phyloP scores from a whole-genome alignment of 2,888 invertebrate species.

The Pharmacophagus antenor region DNA sequence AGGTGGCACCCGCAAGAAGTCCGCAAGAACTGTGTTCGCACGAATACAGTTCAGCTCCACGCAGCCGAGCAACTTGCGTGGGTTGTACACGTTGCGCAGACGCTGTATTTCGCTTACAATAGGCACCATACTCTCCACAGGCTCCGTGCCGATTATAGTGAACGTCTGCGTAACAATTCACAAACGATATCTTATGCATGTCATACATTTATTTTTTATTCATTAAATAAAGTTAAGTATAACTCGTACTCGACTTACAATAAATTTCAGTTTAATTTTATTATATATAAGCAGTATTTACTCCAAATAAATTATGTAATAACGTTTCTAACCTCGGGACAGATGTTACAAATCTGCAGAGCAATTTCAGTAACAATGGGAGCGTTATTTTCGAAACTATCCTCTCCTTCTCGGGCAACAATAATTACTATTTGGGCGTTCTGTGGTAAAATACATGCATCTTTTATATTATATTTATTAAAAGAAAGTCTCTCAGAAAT shows the following conservation, averaged over 20 bases:
- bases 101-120: slow-evolving; percentile 85
- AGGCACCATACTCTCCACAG: slow-evolving; percentile 87
- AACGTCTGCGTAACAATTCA: slow-evolving; percentile 50
- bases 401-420: slow-evolving; percentile 56
- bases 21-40: slow-evolving; percentile 85
- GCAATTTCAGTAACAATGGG: slow-evolving; percentile 66
- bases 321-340: slow-evolving; percentile 49
- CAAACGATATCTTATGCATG: neutral
- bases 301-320: neutral
- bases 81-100: slow-evolving; percentile 63
- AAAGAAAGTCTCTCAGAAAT: no score
- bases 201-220: no score
- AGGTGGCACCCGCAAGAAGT: slow-evolving; percentile 82
- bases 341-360: slow-evolving; percentile 66
- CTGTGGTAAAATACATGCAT: slow-evolving; percentile 43
- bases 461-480: neutral
- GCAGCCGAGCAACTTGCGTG: slow-evolving; percentile 81
- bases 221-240: no score
- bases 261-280: no score
- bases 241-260: no score
- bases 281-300: no score
- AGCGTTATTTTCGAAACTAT: slow-evolving; percentile 64
- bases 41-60: slow-evolving; percentile 86
- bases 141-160: slow-evolving; percentile 69
- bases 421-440: slow-evolving; percentile 63